Evolutionary conservation across 2,113 vertebrate species (phyloP), one percentile per base, ranked within the genome.

Genomic region (Trachemys scripta): DNA sequence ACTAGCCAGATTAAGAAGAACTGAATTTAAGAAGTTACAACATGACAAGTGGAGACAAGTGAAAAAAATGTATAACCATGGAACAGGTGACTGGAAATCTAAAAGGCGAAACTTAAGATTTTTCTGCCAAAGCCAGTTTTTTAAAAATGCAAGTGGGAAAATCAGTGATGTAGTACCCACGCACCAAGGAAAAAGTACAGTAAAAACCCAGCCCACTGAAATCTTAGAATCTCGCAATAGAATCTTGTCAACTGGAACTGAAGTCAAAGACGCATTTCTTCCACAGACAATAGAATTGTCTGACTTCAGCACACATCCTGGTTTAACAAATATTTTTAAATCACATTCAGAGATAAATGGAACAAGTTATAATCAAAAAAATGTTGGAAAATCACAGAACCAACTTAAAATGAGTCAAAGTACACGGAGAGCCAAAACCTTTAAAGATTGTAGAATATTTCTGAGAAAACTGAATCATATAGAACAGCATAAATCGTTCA

Each of bases 361-460:
- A 96, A 94, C 69, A 83, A 87, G 90, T 89, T 80, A 22, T 92
- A 97, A 90, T 94, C 97, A 96, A 54, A 96, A 97, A 97, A 98
- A 95, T 47, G 83, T 94, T 94, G 97, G 94, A 94, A 98, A 96
- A 93, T 96, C 94, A 79, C 94, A 97, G 89, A 97, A 93, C 94
- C 91, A 97, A 97, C 98, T 98, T 97, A 98, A 97, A 94, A 89
- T 98, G 51, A 98, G 97, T 98, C 98, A 98, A 90, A 98, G 98
- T 97, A 98, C 98, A 78, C 99, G 99, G 99, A 99, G 98, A 97
- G 97, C 98, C 86, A 98, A 99, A 98, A 98, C 97, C 42, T 98
- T 99, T 96, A 99, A 99, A 98, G 99, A 99, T 90, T 99, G 99
- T 96, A 98, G 99, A 81, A 99, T 99, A 98, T 99, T 99, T 98